Conservation (phyloP, 2,888 invertebrate species). For the Ganaspis brasiliensis region DNA sequence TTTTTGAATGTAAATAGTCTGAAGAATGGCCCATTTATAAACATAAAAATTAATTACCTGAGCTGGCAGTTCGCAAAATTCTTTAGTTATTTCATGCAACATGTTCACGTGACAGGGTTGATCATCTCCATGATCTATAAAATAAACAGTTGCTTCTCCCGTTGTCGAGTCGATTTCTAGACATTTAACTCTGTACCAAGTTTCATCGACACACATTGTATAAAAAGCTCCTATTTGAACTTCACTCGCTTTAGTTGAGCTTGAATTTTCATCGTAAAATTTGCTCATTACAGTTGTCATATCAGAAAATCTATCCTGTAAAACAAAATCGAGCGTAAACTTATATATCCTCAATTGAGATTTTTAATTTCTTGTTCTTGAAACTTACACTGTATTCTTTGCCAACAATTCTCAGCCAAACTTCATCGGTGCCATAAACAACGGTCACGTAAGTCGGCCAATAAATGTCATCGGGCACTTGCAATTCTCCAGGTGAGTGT, state of each 20-base stretch:
- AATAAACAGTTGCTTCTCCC: constrained; percentile 80
- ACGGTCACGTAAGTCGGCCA: constrained; percentile 85
- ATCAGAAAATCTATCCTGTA: constrained; percentile 77
- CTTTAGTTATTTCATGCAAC: constrained; percentile 84
- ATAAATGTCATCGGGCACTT: constrained; percentile 78
- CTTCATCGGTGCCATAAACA: constrained; percentile 84
- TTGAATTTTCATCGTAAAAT: constrained; percentile 73
- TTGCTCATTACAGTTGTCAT: constrained; percentile 79
- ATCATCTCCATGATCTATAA: constrained; percentile 90
- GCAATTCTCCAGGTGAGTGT: constrained; percentile 62
- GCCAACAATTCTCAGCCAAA: constrained; percentile 87
- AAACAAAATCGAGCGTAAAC: constrained; percentile 43
- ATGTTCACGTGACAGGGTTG: constrained; percentile 82
- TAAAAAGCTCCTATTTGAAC: constrained; percentile 80
- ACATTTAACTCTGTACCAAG: constrained; percentile 81
- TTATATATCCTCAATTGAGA: too few relatives aligned
- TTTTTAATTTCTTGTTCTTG: too few relatives aligned
- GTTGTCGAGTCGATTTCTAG: constrained; percentile 67
- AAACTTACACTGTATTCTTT: constrained; percentile 84
- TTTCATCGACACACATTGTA: constrained; percentile 70
- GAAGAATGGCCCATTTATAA: not conserved
- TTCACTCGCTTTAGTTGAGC: constrained; percentile 50
- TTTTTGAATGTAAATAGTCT: too few relatives aligned
- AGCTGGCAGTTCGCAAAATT: constrained; percentile 85
- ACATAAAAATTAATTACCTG: constrained; percentile 82